A percentile compares a stretch with the other conserved stretches of the same genome.
Conservation (phyloP, 2,888 invertebrate species). For the Eilema depressum region DNA sequence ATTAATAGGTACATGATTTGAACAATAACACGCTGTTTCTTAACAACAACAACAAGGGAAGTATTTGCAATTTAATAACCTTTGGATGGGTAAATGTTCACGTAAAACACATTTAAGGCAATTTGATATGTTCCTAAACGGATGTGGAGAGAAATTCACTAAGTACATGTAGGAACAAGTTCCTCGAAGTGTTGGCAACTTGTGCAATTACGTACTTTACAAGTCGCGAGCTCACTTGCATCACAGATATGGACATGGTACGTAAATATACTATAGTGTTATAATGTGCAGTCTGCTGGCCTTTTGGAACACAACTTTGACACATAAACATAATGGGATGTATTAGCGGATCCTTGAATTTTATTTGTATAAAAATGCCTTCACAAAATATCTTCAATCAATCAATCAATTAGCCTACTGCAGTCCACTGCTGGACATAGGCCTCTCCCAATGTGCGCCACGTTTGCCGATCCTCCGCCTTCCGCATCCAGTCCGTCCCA, state of each 20-base stretch:
- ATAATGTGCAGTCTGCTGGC: constrained; percentile 15
- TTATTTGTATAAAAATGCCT: no score
- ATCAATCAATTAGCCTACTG: no score
- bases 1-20: constrained; percentile 4
- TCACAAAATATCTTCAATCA: no score
- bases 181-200: constrained; percentile 40
- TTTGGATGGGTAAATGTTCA: constrained; percentile 22
- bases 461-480: no score
- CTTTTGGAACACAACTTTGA: constrained; percentile 18
- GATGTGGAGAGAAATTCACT: constrained; percentile 35
- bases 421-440: no score
- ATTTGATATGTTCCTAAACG: constrained; percentile 40
- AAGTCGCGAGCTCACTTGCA: constrained; percentile 35
- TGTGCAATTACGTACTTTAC: constrained; percentile 51
- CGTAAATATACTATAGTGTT: constrained; percentile 22
- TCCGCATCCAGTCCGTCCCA: no score
- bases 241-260: constrained; percentile 17
- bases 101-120: constrained; percentile 19
- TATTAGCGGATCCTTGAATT: no score
- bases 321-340: background rate
- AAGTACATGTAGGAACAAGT: constrained; percentile 27
- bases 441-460: no score
- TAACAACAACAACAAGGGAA: constrained; percentile 28
- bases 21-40: constrained; percentile 23
- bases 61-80: constrained; percentile 32